These are phyloP conservation scores for Rallus crepitans DNA, from an alignment of 2,797 vertebrate genomes.

Conservation along the genomic window DNA sequence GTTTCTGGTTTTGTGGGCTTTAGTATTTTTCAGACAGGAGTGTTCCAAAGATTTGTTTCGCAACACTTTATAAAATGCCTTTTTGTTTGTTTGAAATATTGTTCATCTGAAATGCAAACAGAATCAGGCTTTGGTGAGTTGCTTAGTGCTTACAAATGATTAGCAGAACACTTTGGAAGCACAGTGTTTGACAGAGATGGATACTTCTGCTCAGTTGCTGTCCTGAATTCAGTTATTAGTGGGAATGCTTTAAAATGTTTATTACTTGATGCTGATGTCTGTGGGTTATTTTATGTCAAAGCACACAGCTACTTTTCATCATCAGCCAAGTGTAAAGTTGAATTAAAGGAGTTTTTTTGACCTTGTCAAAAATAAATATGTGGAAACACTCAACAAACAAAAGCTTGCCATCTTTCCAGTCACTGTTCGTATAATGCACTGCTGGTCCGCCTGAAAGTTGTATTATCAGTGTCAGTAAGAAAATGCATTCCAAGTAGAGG, in stretches of 20 bases:
- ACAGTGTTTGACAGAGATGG: neutral
- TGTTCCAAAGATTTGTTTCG: neutral
- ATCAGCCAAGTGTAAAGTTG: neutral
- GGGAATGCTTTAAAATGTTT: neutral
- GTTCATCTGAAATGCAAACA: neutral
- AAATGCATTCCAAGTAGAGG: neutral
- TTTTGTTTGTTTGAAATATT: constrained; percentile 1
- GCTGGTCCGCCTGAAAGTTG: neutral
- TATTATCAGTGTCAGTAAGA: neutral
- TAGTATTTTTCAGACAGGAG: neutral
- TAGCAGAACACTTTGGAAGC: neutral
- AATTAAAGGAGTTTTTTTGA: constrained; percentile 19
- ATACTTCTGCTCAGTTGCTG: neutral
- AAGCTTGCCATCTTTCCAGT: neutral
- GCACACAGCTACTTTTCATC: neutral
- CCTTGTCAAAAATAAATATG: neutral
- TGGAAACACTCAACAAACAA: neutral
- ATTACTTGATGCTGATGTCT: neutral
- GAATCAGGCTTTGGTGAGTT: neutral
- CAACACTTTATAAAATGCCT: neutral
- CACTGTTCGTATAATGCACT: neutral
- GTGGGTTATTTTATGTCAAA: neutral
- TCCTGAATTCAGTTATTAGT: neutral
- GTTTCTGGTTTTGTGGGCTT: neutral
- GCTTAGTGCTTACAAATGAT: neutral